Evolutionary conservation across 2,113 vertebrate genomes (phyloP).

Genomic region (Brachypteracias leptosomus): DNA sequence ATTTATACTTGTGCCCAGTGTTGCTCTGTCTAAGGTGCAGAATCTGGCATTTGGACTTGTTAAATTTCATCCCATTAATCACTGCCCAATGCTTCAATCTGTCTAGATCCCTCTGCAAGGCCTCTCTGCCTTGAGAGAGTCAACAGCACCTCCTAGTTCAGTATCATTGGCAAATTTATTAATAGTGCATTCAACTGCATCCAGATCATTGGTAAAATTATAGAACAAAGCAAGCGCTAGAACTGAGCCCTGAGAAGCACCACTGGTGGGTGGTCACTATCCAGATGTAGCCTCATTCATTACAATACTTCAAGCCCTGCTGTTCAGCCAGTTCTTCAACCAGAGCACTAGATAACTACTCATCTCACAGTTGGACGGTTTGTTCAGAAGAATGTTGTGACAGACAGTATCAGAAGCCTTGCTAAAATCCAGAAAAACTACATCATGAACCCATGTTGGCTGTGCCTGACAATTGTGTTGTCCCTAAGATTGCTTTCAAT

Average conservation of each 20-base stretch:
- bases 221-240: background rate
- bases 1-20: background rate
- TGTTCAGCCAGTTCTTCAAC: background rate
- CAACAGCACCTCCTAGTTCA: background rate
- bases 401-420: background rate
- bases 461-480: background rate
- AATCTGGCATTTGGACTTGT: background rate
- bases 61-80: background rate
- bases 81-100: background rate
- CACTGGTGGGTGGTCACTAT: accelerated
- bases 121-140: background rate
- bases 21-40: background rate
- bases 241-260: background rate
- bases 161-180: background rate
- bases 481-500: background rate
- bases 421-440: background rate
- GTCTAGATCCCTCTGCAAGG: background rate
- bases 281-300: background rate
- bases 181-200: background rate
- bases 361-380: background rate
- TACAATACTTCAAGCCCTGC: background rate
- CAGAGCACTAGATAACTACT: background rate
- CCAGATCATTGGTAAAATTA: background rate
- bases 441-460: background rate
- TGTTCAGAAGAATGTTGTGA: background rate